Conservation (phyloP, 2,888 invertebrate genomes). For the Petrolisthes cinctipes region DNA sequence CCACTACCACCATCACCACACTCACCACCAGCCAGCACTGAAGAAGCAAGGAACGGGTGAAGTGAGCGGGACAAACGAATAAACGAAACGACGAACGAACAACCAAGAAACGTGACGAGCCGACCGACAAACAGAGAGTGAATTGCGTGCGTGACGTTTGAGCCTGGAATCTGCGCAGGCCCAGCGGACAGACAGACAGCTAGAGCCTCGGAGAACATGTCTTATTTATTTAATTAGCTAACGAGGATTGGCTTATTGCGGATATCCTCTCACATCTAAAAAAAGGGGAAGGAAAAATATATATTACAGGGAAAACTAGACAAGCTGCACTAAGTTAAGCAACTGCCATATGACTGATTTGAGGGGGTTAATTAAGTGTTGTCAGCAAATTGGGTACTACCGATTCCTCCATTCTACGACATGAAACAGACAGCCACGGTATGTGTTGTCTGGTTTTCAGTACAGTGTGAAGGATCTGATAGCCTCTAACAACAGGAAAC, state of each 20-base stretch:
- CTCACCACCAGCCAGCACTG: no score
- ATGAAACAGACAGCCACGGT: neutral
- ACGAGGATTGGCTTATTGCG: neutral
- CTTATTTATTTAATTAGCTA: neutral
- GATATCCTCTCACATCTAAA: neutral
- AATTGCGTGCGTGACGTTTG: no score
- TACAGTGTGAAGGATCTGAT: no score
- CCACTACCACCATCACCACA: no score
- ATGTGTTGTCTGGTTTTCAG: neutral
- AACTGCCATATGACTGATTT: slow-evolving; percentile 33
- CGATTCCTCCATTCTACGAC: neutral
- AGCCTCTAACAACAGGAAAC: no score
- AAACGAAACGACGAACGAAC: no score
- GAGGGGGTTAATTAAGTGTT: neutral
- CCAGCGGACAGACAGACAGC: neutral
- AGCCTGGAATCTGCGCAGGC: no score
- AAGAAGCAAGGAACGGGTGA: no score
- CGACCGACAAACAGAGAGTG: no score
- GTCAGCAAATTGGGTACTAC: neutral
- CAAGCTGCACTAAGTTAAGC: slow-evolving; percentile 38
- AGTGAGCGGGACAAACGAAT: no score
- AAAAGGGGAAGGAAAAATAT: neutral
- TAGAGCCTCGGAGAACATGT: neutral
- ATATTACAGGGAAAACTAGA: neutral
- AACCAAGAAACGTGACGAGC: no score